These are phyloP conservation scores for Pterocles burchelli DNA, from an alignment of 2,113 vertebrate genomes.

Conservation along the genomic window DNA sequence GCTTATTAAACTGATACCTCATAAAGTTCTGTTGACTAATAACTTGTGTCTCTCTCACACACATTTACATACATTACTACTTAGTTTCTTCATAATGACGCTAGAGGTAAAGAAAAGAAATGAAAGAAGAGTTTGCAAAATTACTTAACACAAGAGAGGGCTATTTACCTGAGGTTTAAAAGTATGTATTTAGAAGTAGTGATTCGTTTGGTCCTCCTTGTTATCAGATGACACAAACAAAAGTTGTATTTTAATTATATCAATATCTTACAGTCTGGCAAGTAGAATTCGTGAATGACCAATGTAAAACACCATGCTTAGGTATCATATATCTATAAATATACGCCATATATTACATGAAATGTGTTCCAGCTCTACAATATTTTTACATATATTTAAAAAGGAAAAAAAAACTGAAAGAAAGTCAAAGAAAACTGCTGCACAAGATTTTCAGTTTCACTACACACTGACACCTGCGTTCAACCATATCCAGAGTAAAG, in stretches of 20 bases:
- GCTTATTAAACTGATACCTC: background rate
- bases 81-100: background rate
- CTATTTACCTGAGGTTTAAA: background rate
- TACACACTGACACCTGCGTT: slow-evolving; percentile 66
- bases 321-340: background rate
- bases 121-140: background rate
- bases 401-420: background rate
- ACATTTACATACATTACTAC: background rate
- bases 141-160: background rate
- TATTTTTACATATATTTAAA: background rate
- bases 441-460: slow-evolving; percentile 1
- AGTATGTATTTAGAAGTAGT: background rate
- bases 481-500: slow-evolving; percentile 67
- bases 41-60: background rate
- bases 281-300: background rate
- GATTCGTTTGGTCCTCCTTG: background rate
- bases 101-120: background rate
- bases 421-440: background rate
- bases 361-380: background rate
- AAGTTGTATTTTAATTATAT: background rate
- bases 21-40: background rate
- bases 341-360: background rate
- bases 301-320: background rate
- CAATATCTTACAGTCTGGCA: background rate
- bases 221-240: background rate